A percentile compares a stretch with the other conserved stretches of the same genome.
Conservation (phyloP, 2,888 invertebrate species). For the Dolichopus griseipennis region DNA sequence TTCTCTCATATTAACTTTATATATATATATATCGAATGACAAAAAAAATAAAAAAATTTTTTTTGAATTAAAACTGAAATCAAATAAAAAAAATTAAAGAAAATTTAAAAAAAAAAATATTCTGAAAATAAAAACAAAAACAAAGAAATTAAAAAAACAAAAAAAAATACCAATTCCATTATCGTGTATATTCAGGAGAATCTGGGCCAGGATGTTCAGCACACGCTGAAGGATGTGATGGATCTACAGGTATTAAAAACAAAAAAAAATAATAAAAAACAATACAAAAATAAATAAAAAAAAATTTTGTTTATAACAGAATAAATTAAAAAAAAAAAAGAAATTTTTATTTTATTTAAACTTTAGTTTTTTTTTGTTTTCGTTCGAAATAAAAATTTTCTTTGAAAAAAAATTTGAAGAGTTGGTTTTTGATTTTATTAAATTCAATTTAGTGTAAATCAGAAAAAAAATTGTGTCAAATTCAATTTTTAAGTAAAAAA, state of each 20-base stretch:
- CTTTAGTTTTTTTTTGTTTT: conserved; percentile 7
- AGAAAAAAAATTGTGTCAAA: too few species aligned
- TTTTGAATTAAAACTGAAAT: not conserved
- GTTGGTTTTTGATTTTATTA: conserved; percentile 17
- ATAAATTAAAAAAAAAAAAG: not conserved
- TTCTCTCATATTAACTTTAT: not conserved
- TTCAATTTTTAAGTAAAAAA: too few species aligned
- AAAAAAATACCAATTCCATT: conserved; percentile 2
- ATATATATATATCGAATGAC: not conserved
- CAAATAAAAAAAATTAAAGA: conserved; percentile 2
- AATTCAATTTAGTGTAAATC: too few species aligned
- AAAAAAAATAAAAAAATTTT: conserved; percentile 7
- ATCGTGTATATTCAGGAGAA: conserved; percentile 48
- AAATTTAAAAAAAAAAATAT: conserved; percentile 5
- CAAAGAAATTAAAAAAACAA: not conserved
- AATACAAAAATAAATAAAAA: not conserved
- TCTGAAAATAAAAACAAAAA: not conserved
- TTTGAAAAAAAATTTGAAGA: conserved; percentile 14
- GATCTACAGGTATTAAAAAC: conserved; percentile 66
- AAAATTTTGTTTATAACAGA: not conserved
- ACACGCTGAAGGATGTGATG: conserved; percentile 88
- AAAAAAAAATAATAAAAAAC: conserved; percentile 19
- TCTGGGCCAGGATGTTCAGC: conserved; percentile 84
- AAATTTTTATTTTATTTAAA: conserved; percentile 13
- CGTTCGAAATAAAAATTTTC: conserved; percentile 14